Evolutionary conservation across 2,113 vertebrate species (phyloP).

Genomic region (Lasiurus cinereus): DNA sequence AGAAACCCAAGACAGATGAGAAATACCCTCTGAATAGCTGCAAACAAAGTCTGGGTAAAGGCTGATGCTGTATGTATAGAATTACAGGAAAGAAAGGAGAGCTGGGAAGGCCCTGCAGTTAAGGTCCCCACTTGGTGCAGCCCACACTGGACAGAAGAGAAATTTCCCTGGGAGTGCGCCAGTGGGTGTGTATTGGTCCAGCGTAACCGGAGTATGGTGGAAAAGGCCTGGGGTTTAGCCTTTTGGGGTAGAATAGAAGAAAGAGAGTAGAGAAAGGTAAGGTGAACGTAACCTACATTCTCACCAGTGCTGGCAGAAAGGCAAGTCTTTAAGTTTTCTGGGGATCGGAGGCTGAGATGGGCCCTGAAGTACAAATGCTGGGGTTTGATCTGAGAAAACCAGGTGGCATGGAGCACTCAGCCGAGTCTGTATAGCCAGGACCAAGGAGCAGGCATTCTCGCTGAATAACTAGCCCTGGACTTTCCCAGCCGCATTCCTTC

Average conservation of each 20-base stretch:
- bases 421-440: neutral
- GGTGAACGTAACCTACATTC: conserved; percentile 41
- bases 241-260: neutral
- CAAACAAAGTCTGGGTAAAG: conserved; percentile 64
- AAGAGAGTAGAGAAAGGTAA: conserved; percentile 20
- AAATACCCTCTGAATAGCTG: neutral
- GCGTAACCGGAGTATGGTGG: neutral
- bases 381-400: neutral
- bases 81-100: conserved; percentile 73
- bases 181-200: neutral
- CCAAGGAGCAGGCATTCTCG: neutral
- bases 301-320: conserved; percentile 51
- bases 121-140: conserved; percentile 44
- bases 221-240: conserved; percentile 60
- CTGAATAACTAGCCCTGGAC: neutral
- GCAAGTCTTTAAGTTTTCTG: conserved; percentile 27
- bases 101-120: neutral
- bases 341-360: neutral
- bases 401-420: neutral
- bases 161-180: conserved; percentile 12
- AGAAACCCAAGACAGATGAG: conserved; percentile 40
- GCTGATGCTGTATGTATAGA: conserved; percentile 58
- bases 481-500: neutral
- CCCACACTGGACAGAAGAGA: neutral
- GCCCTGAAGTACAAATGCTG: neutral